Evolutionary conservation across 2,888 invertebrate species (phyloP).

Genomic region (Trichopria drosophilae): DNA sequence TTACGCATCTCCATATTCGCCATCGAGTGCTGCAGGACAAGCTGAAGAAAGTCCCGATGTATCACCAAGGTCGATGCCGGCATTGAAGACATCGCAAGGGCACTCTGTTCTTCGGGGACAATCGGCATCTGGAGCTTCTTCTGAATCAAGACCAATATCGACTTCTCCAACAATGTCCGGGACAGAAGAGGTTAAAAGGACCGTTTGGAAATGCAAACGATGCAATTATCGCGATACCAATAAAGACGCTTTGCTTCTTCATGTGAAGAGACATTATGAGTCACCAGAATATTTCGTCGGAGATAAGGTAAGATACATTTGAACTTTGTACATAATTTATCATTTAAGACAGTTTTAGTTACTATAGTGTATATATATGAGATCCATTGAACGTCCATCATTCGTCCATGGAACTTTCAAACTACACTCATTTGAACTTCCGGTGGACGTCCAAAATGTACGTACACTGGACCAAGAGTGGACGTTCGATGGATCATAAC

Average conservation of each 20-base stretch:
- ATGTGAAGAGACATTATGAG: slow-evolving; percentile 69
- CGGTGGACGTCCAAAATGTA: no score
- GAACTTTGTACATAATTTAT: slow-evolving; percentile 1
- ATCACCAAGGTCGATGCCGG: slow-evolving; percentile 59
- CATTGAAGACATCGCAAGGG: slow-evolving; percentile 64
- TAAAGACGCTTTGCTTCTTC: slow-evolving; percentile 67
- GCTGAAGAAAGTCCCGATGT: slow-evolving; percentile 36
- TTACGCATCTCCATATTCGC: no score
- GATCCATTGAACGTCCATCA: no score
- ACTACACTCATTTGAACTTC: no score
- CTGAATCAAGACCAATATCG: slow-evolving; percentile 30
- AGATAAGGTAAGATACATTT: slow-evolving; percentile 33
- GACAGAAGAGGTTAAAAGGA: slow-evolving; percentile 68
- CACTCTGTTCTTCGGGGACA: slow-evolving; percentile 48
- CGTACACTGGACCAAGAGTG: no score
- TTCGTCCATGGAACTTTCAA: no score
- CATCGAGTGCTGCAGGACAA: slow-evolving; percentile 30
- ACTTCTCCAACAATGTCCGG: slow-evolving; percentile 24
- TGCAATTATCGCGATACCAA: slow-evolving; percentile 78
- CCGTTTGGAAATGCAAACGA: slow-evolving; percentile 86
- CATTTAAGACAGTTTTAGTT: no score
- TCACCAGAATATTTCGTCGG: slow-evolving; percentile 45
- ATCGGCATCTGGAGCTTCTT: slow-evolving; percentile 31
- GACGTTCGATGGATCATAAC: no score
- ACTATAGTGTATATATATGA: no score